Base-by-base conservation (phyloP, 2,888 invertebrate species). In the Cyrtodaria siliqua region DNA sequence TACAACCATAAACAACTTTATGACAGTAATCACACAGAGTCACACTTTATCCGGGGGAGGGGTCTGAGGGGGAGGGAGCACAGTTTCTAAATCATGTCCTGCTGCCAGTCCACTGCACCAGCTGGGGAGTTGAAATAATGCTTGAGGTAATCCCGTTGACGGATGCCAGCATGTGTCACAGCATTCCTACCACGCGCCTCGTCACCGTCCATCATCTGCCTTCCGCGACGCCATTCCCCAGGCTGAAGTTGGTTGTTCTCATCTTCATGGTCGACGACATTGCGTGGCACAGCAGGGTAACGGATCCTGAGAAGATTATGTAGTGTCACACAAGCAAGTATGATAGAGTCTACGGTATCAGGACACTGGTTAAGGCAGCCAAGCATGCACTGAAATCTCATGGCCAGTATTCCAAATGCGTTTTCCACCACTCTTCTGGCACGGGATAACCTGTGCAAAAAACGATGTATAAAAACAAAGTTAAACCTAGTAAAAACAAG, bases 281-380 rank as follows among this genome's bases (percentile, higher is more conserved):
- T 42, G 12, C 67, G 42, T 50, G 62, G 52, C 20, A 59, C 24
- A 16, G 50, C 68, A 42, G 80, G 77, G 40, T 61, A 49, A 16
- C 82, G 49, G 18, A 72, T 61, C 18, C 79, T 50, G 40, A 70
- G 20, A 20, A 82, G 44, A 64, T 82, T 82, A 59, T 81, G 82
- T 16, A 84, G 67, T 24, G 60, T 62, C 16, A 82, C 61, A 60
- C 76, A 74, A 16, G 74, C 55, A 24, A 68, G 55, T 12, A 71
- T 60, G 12, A 82, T 16, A 9, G 27, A 50, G 38, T 66, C 29
- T 16, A 70, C 75, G 24, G 64, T 70, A 23, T 79, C 70, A 26
- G 73, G 78, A 20, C 9, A 14, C 53, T 77, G 79, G n/a, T 63
- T 52, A 49, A 68, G 42, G 61, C 55, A 49, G 33, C 42, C 33